Evolutionary conservation across 1,140 invertebrate species (phyloP).

Genomic region (Hylyphantes graminicola): DNA sequence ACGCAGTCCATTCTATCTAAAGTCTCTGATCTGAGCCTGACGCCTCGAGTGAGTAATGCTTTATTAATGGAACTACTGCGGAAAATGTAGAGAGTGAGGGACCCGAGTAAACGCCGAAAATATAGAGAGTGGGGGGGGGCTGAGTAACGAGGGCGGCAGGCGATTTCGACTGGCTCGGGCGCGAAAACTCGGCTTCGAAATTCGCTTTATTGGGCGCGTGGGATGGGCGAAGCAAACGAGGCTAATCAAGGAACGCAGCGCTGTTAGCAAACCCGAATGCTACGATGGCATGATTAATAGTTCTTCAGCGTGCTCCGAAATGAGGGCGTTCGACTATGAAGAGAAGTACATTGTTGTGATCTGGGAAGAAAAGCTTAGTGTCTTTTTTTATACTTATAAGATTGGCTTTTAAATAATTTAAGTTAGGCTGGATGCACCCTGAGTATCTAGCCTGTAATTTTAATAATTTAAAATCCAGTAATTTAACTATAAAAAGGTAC

Average conservation of each 20-base stretch:
- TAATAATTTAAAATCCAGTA: no score
- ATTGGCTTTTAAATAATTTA: no score
- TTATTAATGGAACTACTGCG: constrained; percentile 21
- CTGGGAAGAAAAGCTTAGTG: no score
- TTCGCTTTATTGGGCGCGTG: constrained; percentile 32
- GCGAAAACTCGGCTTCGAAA: constrained; percentile 19
- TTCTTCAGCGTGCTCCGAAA: neutral
- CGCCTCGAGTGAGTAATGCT: constrained; percentile 26
- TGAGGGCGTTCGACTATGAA: constrained; percentile 1
- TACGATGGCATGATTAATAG: constrained; percentile 29
- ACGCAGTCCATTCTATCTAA: no score
- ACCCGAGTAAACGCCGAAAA: no score
- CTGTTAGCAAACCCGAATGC: constrained; percentile 31
- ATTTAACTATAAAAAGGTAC: no score
- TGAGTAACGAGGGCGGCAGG: neutral
- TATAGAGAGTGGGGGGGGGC: neutral
- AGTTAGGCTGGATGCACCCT: no score
- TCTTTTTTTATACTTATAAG: no score
- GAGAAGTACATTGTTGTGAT: neutral
- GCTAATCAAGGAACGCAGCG: constrained; percentile 29
- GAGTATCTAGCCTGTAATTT: no score
- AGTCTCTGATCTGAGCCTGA: constrained; percentile 10
- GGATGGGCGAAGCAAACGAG: constrained; percentile 14
- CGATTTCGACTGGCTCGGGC: neutral
- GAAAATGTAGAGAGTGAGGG: neutral